Evolutionary conservation across 2,888 invertebrate species (phyloP), one percentile per base, ranked within the genome.

Genomic region (Aleiodes testaceus): DNA sequence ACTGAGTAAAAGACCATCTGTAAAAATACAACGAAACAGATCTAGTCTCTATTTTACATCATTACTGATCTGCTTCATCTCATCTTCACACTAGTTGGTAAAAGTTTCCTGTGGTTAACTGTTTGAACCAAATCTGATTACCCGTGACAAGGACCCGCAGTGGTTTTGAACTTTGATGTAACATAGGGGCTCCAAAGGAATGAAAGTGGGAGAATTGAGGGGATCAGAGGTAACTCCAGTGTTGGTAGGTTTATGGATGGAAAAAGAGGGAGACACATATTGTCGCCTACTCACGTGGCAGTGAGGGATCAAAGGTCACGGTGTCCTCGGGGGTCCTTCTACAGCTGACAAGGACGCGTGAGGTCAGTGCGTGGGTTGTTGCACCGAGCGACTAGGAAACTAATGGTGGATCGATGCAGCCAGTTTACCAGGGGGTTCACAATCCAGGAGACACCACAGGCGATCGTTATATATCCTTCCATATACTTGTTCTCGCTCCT

Each of bases 281-380:
- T 11, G 26, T 59, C 59, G 59, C 59, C 59, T 26, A 59, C 59
- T 59, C 59, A 59, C 59, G 42, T 59, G 59, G 36, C 59, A 42
- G 20, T 20, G 22, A 63, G 73, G 64, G 73, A 74, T 69, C 67
- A 76, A 78, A 79, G 79, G 78, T 80, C 74, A 75, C 66, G 45
- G 30, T 59, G 76, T 77, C 76, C 76, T 77, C 73, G 61, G 68
- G 70, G 70, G 30, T 73, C 66, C 70, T 75, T 73, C 20, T 42
- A 64, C 53, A 26, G 50, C 70, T 69, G 72, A 71, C 80, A 81
- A 81, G 84, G 81, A 79, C 82, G 69, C 71, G 72, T 74, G 81
- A 78, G 84, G 82, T 84, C 80, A 82, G 76, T 74, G 84, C 84
- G 85, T 86, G 84, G 86, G 86, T 86, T 86, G 85, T 84, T 86